phyloP scores from a whole-genome alignment of 2,113 vertebrate genomes.

The Trematocara zebra region DNA sequence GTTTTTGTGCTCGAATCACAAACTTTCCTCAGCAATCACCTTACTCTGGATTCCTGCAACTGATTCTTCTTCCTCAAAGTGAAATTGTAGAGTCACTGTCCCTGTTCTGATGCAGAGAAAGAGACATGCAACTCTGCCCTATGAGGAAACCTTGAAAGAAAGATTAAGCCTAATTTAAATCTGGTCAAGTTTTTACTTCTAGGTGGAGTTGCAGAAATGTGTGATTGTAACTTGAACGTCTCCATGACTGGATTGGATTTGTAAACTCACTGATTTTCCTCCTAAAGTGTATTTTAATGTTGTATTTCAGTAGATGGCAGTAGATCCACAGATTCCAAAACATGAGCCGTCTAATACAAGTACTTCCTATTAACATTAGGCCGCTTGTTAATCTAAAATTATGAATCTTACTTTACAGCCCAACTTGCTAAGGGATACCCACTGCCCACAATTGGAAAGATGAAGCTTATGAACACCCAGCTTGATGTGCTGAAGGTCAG shows the following conservation, averaged over 20 bases:
- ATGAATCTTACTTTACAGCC: not conserved
- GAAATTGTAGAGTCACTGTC: not conserved
- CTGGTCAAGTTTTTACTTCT: not conserved
- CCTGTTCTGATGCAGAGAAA: not conserved
- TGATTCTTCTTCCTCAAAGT: not conserved
- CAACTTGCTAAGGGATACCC: conserved; percentile 65
- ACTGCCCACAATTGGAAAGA: conserved; percentile 66
- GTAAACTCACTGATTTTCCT: not conserved
- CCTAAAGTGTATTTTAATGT: not conserved
- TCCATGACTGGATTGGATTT: not conserved
- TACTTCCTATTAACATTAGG: not conserved
- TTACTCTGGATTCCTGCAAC: not conserved
- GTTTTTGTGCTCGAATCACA: not conserved
- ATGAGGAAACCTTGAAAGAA: not conserved
- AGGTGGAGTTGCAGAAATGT: not conserved
- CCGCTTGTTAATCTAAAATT: not conserved
- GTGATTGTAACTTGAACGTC: not conserved
- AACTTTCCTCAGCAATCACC: not conserved
- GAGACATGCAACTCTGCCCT: not conserved
- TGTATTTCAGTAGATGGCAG: not conserved
- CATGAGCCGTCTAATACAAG: not conserved
- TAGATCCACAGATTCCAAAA: not conserved
- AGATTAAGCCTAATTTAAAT: not conserved
- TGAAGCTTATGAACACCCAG: conserved; percentile 66
- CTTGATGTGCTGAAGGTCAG: conserved; percentile 67